Conservation (phyloP, 1,140 invertebrate genomes). For the Lutraria rhynchaena region DNA sequence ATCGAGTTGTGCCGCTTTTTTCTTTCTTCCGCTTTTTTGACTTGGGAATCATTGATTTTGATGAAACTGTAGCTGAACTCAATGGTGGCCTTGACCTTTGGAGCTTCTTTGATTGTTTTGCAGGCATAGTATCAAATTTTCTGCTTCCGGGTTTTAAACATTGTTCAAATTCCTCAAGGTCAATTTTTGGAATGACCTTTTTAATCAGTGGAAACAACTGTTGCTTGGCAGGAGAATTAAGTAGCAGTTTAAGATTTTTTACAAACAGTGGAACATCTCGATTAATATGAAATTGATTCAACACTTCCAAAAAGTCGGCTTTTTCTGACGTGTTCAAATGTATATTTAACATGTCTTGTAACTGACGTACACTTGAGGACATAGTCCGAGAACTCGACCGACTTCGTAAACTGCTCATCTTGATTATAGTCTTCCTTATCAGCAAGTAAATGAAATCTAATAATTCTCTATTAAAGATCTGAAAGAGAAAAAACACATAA, state of each 20-base stretch:
- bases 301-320: slow-evolving; percentile 63
- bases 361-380: slow-evolving; percentile 63
- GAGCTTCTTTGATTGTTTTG: slow-evolving; percentile 34
- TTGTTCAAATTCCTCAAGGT: slow-evolving; percentile 48
- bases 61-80: not conserved
- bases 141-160: slow-evolving; percentile 15
- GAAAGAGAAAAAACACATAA: too few species aligned
- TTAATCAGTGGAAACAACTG: slow-evolving; percentile 65
- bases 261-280: slow-evolving; percentile 58
- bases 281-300: slow-evolving; percentile 62
- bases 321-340: slow-evolving; percentile 67
- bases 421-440: too few species aligned
- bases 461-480: too few species aligned
- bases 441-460: too few species aligned
- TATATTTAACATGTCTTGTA: slow-evolving; percentile 69
- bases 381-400: slow-evolving; percentile 22
- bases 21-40: slow-evolving; percentile 14
- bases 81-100: slow-evolving; percentile 29
- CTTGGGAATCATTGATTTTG: not conserved
- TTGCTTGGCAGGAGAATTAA: slow-evolving; percentile 62
- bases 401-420: too few species aligned
- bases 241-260: slow-evolving; percentile 41
- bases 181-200: slow-evolving; percentile 58
- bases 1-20: slow-evolving; percentile 13
- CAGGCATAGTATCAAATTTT: slow-evolving; percentile 53